Conservation (phyloP, 2,888 invertebrate genomes). For the Argyra leucocephala region DNA sequence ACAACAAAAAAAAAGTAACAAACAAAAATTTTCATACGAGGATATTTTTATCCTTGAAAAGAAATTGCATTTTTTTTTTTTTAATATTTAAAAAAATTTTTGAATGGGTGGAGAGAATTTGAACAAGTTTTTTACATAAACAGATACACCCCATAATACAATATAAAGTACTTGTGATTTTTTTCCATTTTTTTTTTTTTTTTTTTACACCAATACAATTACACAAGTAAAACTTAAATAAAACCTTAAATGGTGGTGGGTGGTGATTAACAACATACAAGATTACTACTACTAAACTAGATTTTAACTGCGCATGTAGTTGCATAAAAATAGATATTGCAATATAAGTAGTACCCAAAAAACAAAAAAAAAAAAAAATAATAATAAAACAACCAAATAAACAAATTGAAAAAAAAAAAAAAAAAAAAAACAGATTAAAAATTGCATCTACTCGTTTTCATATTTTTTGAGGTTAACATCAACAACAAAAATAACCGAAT, state of each 20-base stretch:
- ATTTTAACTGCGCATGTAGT: conserved; percentile 6
- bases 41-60: too few relatives aligned
- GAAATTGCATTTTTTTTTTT: too few relatives aligned
- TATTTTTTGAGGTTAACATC: background rate
- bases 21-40: too few relatives aligned
- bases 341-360: background rate
- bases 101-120: background rate
- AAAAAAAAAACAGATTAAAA: background rate
- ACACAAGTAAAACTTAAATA: background rate
- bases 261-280: conserved; percentile 17
- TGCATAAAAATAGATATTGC: background rate
- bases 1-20: background rate
- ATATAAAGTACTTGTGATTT: background rate
- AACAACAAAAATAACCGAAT: background rate
- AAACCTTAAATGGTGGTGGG: conserved; percentile 13
- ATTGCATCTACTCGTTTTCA: background rate
- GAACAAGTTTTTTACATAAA: background rate
- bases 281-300: conserved; percentile 5
- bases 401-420: background rate
- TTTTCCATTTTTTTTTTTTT: too few relatives aligned
- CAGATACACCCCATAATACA: background rate
- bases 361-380: background rate
- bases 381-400: background rate
- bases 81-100: background rate
- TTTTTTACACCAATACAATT: conserved; percentile 1